A percentile compares a stretch with the other conserved stretches of the same genome.
phyloP scores from a whole-genome alignment of 1,140 invertebrate genomes.

The Aphis gossypii region DNA sequence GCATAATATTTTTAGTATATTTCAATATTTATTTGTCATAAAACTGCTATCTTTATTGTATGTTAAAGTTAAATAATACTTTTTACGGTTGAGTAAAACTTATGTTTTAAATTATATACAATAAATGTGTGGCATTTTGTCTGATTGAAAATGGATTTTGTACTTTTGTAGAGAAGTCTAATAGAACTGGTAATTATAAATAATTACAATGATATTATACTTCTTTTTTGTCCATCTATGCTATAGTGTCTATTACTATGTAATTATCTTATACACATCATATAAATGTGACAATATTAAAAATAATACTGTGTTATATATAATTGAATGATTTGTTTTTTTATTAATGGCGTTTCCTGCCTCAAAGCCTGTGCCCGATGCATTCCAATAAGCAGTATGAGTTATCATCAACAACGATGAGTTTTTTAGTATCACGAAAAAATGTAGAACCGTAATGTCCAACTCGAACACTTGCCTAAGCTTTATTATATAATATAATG shows the following conservation, averaged over 20 bases:
- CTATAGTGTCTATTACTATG: not conserved
- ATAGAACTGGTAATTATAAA: not conserved
- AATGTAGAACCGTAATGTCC: not conserved
- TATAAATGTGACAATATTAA: not conserved
- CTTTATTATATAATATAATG: not conserved
- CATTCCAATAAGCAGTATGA: not conserved
- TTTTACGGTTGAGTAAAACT: too few species aligned
- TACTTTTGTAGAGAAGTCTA: not conserved
- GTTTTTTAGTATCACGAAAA: not conserved
- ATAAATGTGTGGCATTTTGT: not conserved
- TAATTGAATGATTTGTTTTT: not conserved
- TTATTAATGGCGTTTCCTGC: not conserved
- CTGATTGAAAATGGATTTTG: not conserved
- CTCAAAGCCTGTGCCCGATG: too few species aligned
- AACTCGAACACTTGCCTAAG: not conserved
- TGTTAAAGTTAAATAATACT: not conserved
- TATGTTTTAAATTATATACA: not conserved
- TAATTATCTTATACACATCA: not conserved
- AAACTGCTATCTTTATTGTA: not conserved
- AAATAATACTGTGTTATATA: not conserved
- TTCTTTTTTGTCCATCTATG: not conserved
- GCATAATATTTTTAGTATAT: not conserved
- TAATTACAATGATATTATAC: not conserved
- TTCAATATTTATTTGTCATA: not conserved
- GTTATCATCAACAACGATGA: not conserved